Evolutionary conservation across 1,140 invertebrate species (phyloP).

Genomic region (Polyergus mexicanus): DNA sequence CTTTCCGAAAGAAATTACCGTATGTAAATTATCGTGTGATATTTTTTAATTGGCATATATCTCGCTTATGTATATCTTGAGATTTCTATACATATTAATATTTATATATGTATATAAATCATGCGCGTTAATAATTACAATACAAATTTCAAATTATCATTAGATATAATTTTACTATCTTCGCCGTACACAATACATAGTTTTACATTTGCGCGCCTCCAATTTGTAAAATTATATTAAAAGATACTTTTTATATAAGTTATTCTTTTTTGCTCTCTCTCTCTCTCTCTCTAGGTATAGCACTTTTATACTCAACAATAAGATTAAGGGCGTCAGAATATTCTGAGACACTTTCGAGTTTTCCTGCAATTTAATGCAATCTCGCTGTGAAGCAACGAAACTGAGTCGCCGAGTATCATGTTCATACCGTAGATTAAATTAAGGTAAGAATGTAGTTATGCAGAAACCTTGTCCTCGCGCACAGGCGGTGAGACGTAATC

Average conservation of each 20-base stretch:
- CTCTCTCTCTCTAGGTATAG: neutral
- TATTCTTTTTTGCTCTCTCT: neutral
- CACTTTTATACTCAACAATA: neutral
- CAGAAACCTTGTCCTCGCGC: neutral
- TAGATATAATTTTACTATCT: slow-evolving; percentile 1
- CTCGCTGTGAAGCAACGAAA: neutral
- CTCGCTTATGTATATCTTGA: neutral
- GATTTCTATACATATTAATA: neutral
- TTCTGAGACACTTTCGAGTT: neutral
- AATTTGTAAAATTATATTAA: neutral
- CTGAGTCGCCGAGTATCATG: slow-evolving; percentile 15
- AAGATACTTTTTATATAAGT: neutral
- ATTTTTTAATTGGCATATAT: neutral
- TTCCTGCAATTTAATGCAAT: neutral
- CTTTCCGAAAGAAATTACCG: slow-evolving; percentile 9
- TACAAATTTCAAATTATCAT: neutral
- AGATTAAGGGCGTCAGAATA: neutral
- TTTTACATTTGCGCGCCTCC: neutral
- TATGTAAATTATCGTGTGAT: slow-evolving; percentile 4
- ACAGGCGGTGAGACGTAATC: neutral
- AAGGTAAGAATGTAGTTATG: slow-evolving; percentile 26
- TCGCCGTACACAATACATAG: too few relatives aligned
- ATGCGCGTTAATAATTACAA: neutral
- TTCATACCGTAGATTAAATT: slow-evolving; percentile 22
- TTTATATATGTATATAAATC: neutral